Base-by-base conservation (phyloP, 2,888 invertebrate genomes). In the Choreutis nemorana region DNA sequence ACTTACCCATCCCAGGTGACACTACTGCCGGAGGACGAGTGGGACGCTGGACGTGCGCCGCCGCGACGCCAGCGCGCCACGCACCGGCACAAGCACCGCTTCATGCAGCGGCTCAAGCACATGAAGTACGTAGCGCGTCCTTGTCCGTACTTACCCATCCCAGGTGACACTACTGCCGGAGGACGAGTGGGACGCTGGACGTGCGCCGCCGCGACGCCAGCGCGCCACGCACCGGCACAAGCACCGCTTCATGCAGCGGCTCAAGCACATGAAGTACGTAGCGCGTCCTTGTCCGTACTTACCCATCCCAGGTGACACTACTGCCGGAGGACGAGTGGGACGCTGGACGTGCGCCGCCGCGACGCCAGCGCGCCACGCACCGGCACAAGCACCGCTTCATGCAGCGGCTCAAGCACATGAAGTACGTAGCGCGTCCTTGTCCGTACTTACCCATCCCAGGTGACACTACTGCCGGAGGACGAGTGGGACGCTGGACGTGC, bases 151-250 rank as follows among this genome's bases (percentile, higher is more conserved):
- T n/a, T n/a, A n/a, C n/a, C n/a, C n/a, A n/a, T n/a, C n/a, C n/a
- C n/a, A n/a, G n/a, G 98, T 99, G 78, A 98, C 97, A 0, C 88
- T 97, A 36, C 83, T 97, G 40, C 97, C 97, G 0, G 97, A 97
- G 58, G 97, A 97, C 80, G 97, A 97, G 30, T 84, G 78, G 77
- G 83, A 83, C 36, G 75, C 81, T 8, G 82, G 83, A 32, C 65
- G 62, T 44, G 57, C 73, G 41, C 68, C 85, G 53, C 86, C 86
- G 59, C 83, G 86, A 14, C 84, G 87, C 53, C 86, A 91, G 68
- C 86, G 94, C 39, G 94, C 95, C 40, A 77, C 78, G 36, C 95
- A 96, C 59, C 83, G 93, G 15, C 97, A 97, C 71, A 96, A 97
- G 61, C 95, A 96, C 65, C 85, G 95, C 35, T 95, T 97, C 62